These are phyloP conservation scores for Eupithecia inturbata DNA, from an alignment of 2,888 invertebrate species.

Conservation along the genomic window DNA sequence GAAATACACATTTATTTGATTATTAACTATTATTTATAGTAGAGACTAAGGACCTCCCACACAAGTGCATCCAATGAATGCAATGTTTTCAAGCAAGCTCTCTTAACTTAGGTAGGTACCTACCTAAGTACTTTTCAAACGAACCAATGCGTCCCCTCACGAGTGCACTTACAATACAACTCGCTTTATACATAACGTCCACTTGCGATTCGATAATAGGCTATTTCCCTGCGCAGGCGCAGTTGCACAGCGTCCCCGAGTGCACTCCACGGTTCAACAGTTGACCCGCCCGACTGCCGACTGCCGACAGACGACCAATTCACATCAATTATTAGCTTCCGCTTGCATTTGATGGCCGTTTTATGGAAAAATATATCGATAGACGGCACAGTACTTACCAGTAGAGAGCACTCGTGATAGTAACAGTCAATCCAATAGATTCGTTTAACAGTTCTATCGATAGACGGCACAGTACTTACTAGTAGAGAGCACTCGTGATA, in stretches of 20 bases:
- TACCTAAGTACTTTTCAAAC: neutral
- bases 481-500: too few species aligned
- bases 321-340: constrained; percentile 65
- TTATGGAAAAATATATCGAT: constrained; percentile 27
- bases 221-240: constrained; percentile 22
- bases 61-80: neutral
- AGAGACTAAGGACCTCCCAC: neutral
- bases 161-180: neutral
- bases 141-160: neutral
- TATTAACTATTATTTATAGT: neutral
- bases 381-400: constrained; percentile 13
- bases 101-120: neutral
- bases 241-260: constrained; percentile 11
- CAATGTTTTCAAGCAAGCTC: neutral
- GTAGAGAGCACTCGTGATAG: neutral
- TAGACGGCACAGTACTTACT: too few species aligned
- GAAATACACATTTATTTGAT: neutral
- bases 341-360: constrained; percentile 48
- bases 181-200: neutral
- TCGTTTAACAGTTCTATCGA: too few species aligned
- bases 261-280: constrained; percentile 36
- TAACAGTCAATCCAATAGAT: neutral
- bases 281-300: constrained; percentile 50
- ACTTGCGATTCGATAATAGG: constrained; percentile 28
- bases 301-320: constrained; percentile 45